Conservation (phyloP, 2,797 vertebrate genomes). For the Cossypha dichroa region DNA sequence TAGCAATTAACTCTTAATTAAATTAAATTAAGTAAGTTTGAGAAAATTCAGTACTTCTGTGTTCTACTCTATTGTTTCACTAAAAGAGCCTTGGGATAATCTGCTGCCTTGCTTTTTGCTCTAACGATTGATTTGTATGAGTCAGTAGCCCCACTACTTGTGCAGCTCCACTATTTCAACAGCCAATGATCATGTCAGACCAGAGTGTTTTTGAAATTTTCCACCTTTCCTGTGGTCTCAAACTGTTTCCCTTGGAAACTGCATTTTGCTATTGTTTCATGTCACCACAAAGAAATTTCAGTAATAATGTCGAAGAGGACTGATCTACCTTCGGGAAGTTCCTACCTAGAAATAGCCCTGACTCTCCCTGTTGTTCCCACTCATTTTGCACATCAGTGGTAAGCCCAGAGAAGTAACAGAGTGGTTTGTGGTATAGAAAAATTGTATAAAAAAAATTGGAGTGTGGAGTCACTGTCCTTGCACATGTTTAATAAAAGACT, state of each 20-base stretch:
- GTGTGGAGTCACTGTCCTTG: not conserved
- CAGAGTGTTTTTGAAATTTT: not conserved
- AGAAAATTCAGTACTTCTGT: not conserved
- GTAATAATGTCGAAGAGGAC: not conserved
- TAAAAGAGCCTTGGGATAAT: not conserved
- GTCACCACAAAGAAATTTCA: not conserved
- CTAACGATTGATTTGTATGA: not conserved
- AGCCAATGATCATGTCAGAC: not conserved
- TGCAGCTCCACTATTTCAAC: not conserved
- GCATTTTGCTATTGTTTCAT: not conserved
- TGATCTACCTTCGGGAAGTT: not conserved
- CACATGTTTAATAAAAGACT: not conserved
- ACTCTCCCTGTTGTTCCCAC: not conserved
- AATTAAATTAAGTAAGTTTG: not conserved
- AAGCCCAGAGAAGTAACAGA: not conserved
- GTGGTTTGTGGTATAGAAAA: not conserved
- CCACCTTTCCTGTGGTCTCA: not conserved
- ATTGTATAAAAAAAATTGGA: not conserved
- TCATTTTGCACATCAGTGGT: not conserved
- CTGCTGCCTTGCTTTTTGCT: not conserved
- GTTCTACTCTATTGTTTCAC: not conserved
- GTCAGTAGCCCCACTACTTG: not conserved
- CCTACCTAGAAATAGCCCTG: not conserved
- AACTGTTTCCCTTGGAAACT: not conserved
- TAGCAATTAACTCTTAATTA: not conserved